Evolutionary conservation across 2,888 invertebrate species (phyloP), one percentile per base, ranked within the genome.

Genomic region (Trimorus sp.): DNA sequence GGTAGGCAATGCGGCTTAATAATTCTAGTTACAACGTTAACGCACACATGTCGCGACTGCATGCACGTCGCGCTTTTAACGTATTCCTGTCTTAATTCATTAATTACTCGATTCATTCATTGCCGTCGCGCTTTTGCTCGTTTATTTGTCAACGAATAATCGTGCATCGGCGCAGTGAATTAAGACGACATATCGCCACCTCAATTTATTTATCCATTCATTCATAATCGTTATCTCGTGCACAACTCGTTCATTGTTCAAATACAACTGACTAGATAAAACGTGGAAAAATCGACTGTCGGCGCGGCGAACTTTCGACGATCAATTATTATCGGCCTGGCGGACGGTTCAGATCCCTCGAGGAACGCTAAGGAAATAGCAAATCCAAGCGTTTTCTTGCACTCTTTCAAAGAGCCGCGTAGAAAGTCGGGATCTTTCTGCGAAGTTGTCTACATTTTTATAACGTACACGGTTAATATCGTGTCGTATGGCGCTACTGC

Each of bases 61-160:
- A 26, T 26, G 26, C 26, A 26, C 26, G 26, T 26, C 26, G 26
- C 26, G 4, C 26, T 26, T 26, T 26, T 26, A 26, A 26, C 26
- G 1, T 26, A 26, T 26, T 26, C 4, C 26, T 26, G 4, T 70
- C 75, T 75, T 71, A 75, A 79, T 82, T 79, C 79, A 79, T 79
- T 79, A 82, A 82, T 79, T 82, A 82, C 75, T 76, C 70, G 79
- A 82, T 82, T 82, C 79, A 82, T 82, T 82, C 82, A 82, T 68
- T 26, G 26, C 26, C 26, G 26, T 26, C 66, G 54, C 65, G 45
- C 60, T 70, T 70, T 69, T 60, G 76, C 59, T 79, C 73, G 70
- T 79, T 83, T 77, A 79, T 79, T 83, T 79, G 83, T 79, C 83
- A 70, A 73, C 73, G 73, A 76, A 83, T 79, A 79, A 83, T 79